Evolutionary conservation across 2,888 invertebrate species (phyloP), one percentile per base, ranked within the genome.

Genomic region (Tortrix viridana): DNA sequence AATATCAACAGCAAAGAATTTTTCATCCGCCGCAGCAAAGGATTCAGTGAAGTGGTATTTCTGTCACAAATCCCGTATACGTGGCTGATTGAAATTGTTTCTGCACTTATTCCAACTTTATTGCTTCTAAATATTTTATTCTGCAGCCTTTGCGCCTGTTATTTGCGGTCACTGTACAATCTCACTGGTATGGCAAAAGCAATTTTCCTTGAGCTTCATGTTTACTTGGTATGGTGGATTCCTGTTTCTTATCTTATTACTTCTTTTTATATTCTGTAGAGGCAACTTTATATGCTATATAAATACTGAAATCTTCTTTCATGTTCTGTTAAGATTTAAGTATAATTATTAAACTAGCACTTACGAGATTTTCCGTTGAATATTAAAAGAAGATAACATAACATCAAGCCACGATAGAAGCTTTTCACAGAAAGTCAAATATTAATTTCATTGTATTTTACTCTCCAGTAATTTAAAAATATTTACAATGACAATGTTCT

Each of bases 11-110:
- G 14, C 41, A 41, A 41, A 41, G n/a, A 14, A n/a, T 16, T 41
- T 16, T 41, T 5, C 41, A 16, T 16, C 16, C 41, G 16, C 41
- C n/a, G 41, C 41, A 16, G 41, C 41, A 41, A 41, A 22, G 9
- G 20, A 20, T 38, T 9, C 12, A 7, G 19, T 44, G 23, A 19
- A 26, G 12, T 32, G 19, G 38, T 43, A 47, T 58, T 63, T 44
- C 32, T 53, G 52, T 63, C 52, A 50, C 22, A 46, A 5, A 47
- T 37, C 53, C 53, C 54, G 47, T 56, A 38, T 44, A 55, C 58
- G 58, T 60, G 64, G 64, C 59, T 67, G 71, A 71, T 74, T 70
- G 67, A 71, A 71, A 72, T 73, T 70, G 70, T 73, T 71, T 66
- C 41, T 67, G 58, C 61, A 60, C 65, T 67, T 64, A 66, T 68